Base-by-base conservation (phyloP, 37 sponge, comb jelly and placozoan species). In the Crambe crambe region DNA sequence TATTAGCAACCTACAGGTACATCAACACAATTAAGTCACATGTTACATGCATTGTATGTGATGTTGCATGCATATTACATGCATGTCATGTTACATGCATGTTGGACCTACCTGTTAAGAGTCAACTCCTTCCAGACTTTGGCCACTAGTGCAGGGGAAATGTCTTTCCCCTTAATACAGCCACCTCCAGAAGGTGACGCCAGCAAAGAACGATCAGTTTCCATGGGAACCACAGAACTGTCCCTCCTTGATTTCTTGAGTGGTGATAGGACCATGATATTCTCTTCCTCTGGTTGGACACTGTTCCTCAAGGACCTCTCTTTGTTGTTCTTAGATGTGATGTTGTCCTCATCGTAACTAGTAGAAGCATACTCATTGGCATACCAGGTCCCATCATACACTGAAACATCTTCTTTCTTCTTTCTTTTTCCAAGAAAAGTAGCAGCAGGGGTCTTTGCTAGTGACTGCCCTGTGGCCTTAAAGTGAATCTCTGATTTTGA, bases 121-220 rank as follows among this genome's bases (percentile, higher is more conserved):
- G 81, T 80, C 26, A 87, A 41, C 77, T 87, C 81, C 40, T 87
- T 87, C 88, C 88, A 87, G 5, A 81, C 70, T 26, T 10, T 60
- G 1, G 82, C 88, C 54, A 81, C 68, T 58, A 80, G 69, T 25
- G 72, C 60, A 57, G 70, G 80, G 21, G 54, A 21, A 1, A 64
- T 44, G 51, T 47, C 12, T 12, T 47, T 12, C 6, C 51, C 12
- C 12, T 47, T 12, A n/a, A n/a, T n/a, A n/a, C n/a, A n/a, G n/a
- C n/a, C n/a, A n/a, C n/a, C n/a, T n/a, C n/a, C n/a, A n/a, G n/a
- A n/a, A n/a, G n/a, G n/a, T n/a, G n/a, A n/a, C 12, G 51, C 51
- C 12, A 15, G 51, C 10, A 12, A 15, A 12, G 51, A 47, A 47
- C 51, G 63, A 29, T 21, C 25, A 8, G 63, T 29, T 61, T 29